phyloP scores from a whole-genome alignment of 2,113 vertebrate species.

The Chinchilla lanigera region DNA sequence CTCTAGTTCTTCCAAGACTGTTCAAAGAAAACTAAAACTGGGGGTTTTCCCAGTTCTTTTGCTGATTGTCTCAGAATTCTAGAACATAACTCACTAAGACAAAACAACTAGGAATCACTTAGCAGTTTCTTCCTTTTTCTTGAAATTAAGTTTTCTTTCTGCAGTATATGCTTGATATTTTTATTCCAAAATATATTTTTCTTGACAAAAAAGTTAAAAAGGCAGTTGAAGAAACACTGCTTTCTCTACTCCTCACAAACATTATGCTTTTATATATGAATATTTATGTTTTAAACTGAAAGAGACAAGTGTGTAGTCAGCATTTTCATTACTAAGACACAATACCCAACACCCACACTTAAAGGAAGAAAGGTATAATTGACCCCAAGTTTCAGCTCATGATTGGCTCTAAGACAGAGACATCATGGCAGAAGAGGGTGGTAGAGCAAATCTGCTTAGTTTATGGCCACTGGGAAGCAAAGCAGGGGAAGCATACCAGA shows the following conservation, averaged over 20 bases:
- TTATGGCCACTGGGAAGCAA: not conserved
- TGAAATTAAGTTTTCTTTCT: not conserved
- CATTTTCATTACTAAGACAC: not conserved
- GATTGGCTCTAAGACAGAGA: not conserved
- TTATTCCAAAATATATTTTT: not conserved
- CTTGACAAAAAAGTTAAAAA: constrained; percentile 21
- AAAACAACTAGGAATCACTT: not conserved
- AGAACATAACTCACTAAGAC: not conserved
- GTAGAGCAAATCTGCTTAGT: not conserved
- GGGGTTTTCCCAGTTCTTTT: not conserved
- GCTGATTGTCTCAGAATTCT: not conserved
- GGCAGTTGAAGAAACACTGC: not conserved
- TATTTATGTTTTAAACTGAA: not conserved
- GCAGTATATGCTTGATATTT: not conserved
- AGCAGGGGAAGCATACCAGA: not conserved
- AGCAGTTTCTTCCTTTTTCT: not conserved
- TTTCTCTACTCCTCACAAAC: not conserved
- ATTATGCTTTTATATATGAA: not conserved
- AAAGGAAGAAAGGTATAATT: not conserved
- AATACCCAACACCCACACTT: not conserved
- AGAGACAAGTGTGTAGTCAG: not conserved
- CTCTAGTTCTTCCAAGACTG: constrained; percentile 27
- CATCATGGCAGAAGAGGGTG: not conserved
- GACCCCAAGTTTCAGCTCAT: not conserved
- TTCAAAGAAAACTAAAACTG: constrained; percentile 25